phyloP scores from a whole-genome alignment of 1,140 invertebrate species.

The Tetramorium simillimum region DNA sequence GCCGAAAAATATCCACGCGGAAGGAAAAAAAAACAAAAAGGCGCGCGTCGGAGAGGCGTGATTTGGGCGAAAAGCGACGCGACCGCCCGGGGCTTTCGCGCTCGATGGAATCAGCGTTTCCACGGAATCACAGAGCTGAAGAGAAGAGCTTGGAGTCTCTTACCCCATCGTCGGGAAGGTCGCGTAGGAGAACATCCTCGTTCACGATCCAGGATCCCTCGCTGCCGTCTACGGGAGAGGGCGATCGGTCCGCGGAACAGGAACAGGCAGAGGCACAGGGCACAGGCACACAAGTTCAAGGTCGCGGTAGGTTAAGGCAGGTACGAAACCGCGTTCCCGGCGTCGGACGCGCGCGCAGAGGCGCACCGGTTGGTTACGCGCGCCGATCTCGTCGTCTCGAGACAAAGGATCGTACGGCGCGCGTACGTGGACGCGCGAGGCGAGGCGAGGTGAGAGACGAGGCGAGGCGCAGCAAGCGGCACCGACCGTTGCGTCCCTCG shows the following conservation, averaged over 20 bases:
- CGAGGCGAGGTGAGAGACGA: no score
- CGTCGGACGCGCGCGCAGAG: neutral
- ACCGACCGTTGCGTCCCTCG: no score
- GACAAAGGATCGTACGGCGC: conserved; percentile 20
- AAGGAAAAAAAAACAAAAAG: neutral
- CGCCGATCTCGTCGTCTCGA: neutral
- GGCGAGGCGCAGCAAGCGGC: no score
- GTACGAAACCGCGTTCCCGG: neutral
- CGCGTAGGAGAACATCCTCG: conserved; percentile 83
- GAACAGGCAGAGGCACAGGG: conserved; percentile 26
- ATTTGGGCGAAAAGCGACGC: no score
- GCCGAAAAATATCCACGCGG: neutral
- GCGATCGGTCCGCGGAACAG: conserved; percentile 57
- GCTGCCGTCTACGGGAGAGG: conserved; percentile 34
- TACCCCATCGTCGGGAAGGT: conserved; percentile 84
- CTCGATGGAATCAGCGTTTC: no score
- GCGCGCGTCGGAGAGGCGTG: no score
- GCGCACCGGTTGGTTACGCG: neutral
- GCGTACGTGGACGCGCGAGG: neutral
- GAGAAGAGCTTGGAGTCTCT: conserved; percentile 62
- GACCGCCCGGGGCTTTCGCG: no score
- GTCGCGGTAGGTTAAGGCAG: conserved; percentile 45
- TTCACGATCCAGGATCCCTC: conserved; percentile 55
- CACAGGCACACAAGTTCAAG: conserved; percentile 71
- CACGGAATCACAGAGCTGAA: no score